Base-by-base conservation (phyloP, 2,888 invertebrate genomes). In the Agonopterix subpropinquella region DNA sequence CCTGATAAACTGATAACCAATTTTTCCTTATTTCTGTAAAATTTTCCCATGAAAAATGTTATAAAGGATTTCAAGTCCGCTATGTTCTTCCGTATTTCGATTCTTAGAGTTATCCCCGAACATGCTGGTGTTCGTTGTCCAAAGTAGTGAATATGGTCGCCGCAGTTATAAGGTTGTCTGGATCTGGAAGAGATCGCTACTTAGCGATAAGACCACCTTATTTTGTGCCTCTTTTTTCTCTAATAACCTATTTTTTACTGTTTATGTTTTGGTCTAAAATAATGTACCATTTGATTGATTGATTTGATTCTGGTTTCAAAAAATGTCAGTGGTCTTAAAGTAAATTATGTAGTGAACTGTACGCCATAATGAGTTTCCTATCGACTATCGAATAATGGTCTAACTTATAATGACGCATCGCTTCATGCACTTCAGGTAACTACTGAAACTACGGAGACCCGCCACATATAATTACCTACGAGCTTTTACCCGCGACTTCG, bases 341-440 rank as follows among this genome's bases (percentile, higher is more conserved):
- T 39, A n/a, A 9, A 43, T 1, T n/a, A 11, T 44, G 11, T 41
- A 15, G 41, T 11, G 2, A n/a, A 46, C 46, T 41, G 46, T 46
- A 41, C 46, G 1, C 11, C 9, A 37, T n/a, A 36, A n/a, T 39
- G 39, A 35, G 47, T 41, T 9, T 11, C 41, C 42, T 36, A 42
- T 43, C 45, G n/a, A 49, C 42, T 36, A 42, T 43, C 45, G n/a
- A 49, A 49, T 43, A 45, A 43, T 45, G 28, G 45, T 11, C 37
- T 41, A n/a, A 36, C 11, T 45, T 28, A 39, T 48, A 11, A 41
- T 49, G 49, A 49, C 49, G 45, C 49, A 49, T 49, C 36, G 13
- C 42, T 36, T 43, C n/a, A 5, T 49, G 45, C 8, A 11, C 37
- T 48, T 42, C 41, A 45, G 45, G 7, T 11, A 9, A 18, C 42